These are phyloP conservation scores for Prionailurus bengalensis DNA, from an alignment of 2,113 vertebrate species.

Conservation along the genomic window DNA sequence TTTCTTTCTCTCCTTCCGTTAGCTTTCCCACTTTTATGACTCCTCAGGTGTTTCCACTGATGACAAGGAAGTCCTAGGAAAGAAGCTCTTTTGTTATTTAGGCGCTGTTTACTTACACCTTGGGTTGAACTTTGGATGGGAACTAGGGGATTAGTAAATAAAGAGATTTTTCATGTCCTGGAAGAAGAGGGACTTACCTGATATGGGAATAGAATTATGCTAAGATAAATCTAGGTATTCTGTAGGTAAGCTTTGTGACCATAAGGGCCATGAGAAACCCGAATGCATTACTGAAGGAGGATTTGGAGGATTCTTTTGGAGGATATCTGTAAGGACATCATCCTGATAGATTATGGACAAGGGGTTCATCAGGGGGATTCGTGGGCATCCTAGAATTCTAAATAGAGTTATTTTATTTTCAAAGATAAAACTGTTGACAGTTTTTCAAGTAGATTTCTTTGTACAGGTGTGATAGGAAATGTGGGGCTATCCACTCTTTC, in stretches of 20 bases:
- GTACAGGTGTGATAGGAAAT: neutral
- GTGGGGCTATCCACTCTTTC: neutral
- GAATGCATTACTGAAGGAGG: neutral
- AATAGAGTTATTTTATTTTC: constrained; percentile 56
- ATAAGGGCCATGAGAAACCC: neutral
- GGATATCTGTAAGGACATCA: neutral
- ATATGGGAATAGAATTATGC: neutral
- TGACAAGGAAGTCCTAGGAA: neutral
- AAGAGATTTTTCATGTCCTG: neutral
- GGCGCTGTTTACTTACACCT: neutral
- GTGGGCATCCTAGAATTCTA: neutral
- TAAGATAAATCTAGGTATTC: neutral
- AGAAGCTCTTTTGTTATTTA: neutral
- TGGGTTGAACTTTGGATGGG: neutral
- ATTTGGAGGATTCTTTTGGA: neutral
- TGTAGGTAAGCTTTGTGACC: neutral
- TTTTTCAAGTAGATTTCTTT: constrained; percentile 46
- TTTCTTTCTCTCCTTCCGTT: neutral
- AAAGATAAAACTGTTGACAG: neutral
- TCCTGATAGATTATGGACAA: neutral
- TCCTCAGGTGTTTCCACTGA: neutral
- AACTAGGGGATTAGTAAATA: neutral
- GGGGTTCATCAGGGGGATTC: neutral
- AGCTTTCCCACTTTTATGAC: neutral
- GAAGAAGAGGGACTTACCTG: neutral